Evolutionary conservation across 1,140 invertebrate species (phyloP), one percentile per base, ranked within the genome.

Genomic region (Schlechtendalia chinensis): DNA sequence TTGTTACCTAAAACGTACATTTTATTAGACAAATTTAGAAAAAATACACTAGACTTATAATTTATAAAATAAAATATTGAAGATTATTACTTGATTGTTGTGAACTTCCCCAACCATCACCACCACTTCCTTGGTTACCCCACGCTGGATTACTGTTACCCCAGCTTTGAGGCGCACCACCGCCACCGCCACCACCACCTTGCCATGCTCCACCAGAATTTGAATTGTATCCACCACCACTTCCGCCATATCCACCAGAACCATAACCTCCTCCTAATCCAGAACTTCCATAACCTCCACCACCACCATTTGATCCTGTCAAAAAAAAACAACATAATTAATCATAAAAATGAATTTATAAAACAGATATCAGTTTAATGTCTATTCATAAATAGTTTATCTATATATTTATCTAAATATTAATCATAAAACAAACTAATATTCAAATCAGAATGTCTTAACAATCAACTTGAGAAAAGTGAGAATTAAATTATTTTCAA

Each of bases 191-290:
- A 67, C 69, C 69, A 58, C 79, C 77, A 22, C 81, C 74, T 61
- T 71, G 72, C 56, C 82, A 65, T 16, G 63, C 61, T 53, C 74
- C 63, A 19, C 71, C 72, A 50, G 47, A n/a, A 61, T 65, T 59
- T 10, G 74, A 77, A 54, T 77, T 81, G 54, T 77, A 77, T 14
- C 61, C 63, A 71, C 74, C 81, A 50, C 50, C 65, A 47, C 22
- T 54, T 5, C 81, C 61, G 0, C 82, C 81, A 71, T 69, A 74
- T 10, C 83, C 83, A 47, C 83, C 83, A 19, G 72, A 74, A 45
- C 82, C 82, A 71, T 80, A 81, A 17, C 83, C 83, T n/a, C 85
- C 84, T 69, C 85, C 83, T 47, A 82, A 71, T 59, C 83, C 84
- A 32, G 84, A 82, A 79, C 80, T 81, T 63, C 81, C 82, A 53